Base-by-base conservation (phyloP, 2,113 vertebrate genomes). In the Myotis davidii region DNA sequence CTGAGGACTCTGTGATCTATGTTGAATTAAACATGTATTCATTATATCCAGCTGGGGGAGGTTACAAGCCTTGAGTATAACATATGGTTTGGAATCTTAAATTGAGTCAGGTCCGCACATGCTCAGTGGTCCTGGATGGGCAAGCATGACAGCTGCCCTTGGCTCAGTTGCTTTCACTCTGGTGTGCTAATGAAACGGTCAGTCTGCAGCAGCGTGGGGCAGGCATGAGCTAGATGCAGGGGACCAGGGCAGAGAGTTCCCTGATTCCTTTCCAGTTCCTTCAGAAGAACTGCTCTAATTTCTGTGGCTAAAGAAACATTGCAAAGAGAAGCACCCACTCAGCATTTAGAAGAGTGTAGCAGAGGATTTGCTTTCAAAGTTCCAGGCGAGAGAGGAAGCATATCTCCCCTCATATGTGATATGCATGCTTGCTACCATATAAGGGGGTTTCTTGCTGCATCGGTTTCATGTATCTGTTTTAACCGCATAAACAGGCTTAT, bases 391-490 rank as follows among this genome's bases (percentile, higher is more conserved):
- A 52, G 11, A 37, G 17, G 20, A 93, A 34, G 20, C 10, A 2
- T 0, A 12, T 65, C 11, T 56, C 45, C 34, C 45, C 9, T 14
- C 3, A 2, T 8, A 27, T 11, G 10, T n/a, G 6, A 9, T 6
- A 20, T 11, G 14, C 32, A 12, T 32, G 2, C n/a, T 42, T 23
- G n/a, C 11, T 27, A 5, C 9, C 37, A 18, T 16, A 0, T 23
- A 9, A 61, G 29, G 11, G 21, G 18, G 27, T 84, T 65, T 74
- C 34, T 37, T 34, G 2, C 5, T 6, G 2, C 20, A 0, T 29
- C 21, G 42, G n/a, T 32, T 14, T 9, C 4, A 18, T 23, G 3
- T 7, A 2, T 25, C 42, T 73, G 6, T n/a, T 54, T 32, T 17
- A 54, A 54, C 9, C 37, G 20, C 12, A 39, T 5, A 18, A 7